Percentiles rank a stretch among this genome's conserved stretches.
These are phyloP conservation scores for Penaeus vannamei DNA, from an alignment of 1,140 invertebrate genomes.

Conservation along the genomic window DNA sequence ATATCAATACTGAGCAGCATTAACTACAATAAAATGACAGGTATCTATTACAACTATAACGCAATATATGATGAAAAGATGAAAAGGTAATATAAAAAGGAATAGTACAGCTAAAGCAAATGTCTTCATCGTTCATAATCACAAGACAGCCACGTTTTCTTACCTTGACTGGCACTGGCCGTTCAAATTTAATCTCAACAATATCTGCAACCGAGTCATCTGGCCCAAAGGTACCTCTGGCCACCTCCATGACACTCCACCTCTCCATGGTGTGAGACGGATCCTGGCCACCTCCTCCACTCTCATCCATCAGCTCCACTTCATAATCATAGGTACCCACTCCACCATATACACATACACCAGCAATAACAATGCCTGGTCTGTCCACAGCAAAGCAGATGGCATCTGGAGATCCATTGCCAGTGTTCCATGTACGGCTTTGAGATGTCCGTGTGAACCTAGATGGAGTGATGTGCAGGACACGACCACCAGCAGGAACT, in stretches of 20 bases:
- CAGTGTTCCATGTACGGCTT: slow-evolving; percentile 95
- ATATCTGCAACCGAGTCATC: slow-evolving; percentile 85
- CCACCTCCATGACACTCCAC: slow-evolving; percentile 84
- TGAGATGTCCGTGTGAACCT: slow-evolving; percentile 92
- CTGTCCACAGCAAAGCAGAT: slow-evolving; percentile 95
- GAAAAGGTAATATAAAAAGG: slow-evolving; percentile 7
- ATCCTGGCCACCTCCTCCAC: slow-evolving; percentile 70
- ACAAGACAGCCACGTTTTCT: slow-evolving; percentile 30
- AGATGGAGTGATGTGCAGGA: slow-evolving; percentile 88
- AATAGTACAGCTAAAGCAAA: neutral
- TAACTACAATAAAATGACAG: neutral
- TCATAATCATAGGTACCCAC: slow-evolving; percentile 91
- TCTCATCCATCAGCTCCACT: slow-evolving; percentile 90
- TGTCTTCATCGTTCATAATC: too few relatives aligned
- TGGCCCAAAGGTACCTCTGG: slow-evolving; percentile 81
- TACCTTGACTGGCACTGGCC: slow-evolving; percentile 88
- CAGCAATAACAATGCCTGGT: slow-evolving; percentile 89
- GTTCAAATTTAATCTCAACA: slow-evolving; percentile 92
- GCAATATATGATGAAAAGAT: neutral
- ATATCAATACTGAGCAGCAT: slow-evolving; percentile 6
- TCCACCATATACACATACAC: slow-evolving; percentile 91
- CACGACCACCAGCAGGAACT: slow-evolving; percentile 75
- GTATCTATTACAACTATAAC: neutral
- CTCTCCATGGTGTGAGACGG: slow-evolving; percentile 68
- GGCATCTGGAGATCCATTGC: slow-evolving; percentile 96